Percentiles rank a stretch among this genome's conserved stretches.
These are phyloP conservation scores for Drosophila carrolli DNA, from an alignment of 1,140 invertebrate species.

Conservation along the genomic window DNA sequence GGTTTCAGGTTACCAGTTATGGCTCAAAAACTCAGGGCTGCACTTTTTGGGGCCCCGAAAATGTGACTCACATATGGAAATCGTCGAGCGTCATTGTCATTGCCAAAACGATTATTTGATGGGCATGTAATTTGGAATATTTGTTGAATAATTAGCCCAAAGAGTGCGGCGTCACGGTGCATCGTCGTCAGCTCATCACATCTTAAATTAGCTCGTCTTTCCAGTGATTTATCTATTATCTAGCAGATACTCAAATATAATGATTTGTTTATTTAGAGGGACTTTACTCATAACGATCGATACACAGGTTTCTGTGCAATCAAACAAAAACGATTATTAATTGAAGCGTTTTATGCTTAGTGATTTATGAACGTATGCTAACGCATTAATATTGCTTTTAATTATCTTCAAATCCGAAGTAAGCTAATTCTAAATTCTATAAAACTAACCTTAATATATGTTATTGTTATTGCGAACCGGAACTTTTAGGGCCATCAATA, in stretches of 20 bases:
- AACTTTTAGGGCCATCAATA: not conserved
- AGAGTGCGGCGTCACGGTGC: slow-evolving; percentile 26
- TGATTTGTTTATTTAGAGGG: slow-evolving; percentile 1
- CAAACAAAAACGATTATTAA: too few species aligned
- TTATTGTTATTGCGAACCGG: too few species aligned
- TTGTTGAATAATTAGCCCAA: slow-evolving; percentile 28
- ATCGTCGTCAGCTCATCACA: not conserved
- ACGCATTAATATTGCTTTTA: too few species aligned
- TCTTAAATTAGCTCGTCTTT: slow-evolving; percentile 7
- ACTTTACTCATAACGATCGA: not conserved
- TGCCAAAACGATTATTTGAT: slow-evolving; percentile 14
- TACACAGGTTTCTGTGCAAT: not conserved
- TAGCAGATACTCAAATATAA: slow-evolving; percentile 6
- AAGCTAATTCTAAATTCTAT: too few species aligned
- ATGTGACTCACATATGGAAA: slow-evolving; percentile 28
- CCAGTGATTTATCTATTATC: not conserved
- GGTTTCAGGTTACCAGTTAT: slow-evolving; percentile 32
- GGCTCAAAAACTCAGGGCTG: slow-evolving; percentile 33
- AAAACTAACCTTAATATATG: too few species aligned
- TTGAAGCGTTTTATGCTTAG: too few species aligned
- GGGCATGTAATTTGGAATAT: slow-evolving; percentile 7
- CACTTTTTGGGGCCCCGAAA: slow-evolving; percentile 6
- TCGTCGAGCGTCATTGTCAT: slow-evolving; percentile 5
- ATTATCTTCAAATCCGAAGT: too few species aligned
- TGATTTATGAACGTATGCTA: too few species aligned